A percentile compares a stretch with the other conserved stretches of the same genome.
These are phyloP conservation scores for honey bee (Apis mellifera) DNA, from an alignment of 1,140 invertebrate genomes.

Conservation along the genomic window DNA sequence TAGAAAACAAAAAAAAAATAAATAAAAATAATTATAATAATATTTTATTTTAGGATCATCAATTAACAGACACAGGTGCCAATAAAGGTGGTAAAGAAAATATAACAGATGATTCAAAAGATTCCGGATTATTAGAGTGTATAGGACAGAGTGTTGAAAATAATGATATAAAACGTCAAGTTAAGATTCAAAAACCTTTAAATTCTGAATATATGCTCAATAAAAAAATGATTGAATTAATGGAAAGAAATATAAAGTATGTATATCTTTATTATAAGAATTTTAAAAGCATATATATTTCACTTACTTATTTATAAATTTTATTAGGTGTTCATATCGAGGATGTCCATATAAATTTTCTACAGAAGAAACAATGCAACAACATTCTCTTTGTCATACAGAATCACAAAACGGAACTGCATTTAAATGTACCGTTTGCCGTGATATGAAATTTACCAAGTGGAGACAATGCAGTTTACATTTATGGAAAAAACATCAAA, in stretches of 20 bases:
- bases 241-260: conserved; percentile 72
- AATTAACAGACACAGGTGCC: conserved; percentile 64
- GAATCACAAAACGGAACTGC: conserved; percentile 70
- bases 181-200: conserved; percentile 59
- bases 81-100: conserved; percentile 58
- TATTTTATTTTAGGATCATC: conserved; percentile 68
- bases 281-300: neutral
- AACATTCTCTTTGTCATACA: conserved; percentile 81
- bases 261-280: conserved; percentile 32
- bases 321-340: conserved; percentile 79
- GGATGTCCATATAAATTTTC: conserved; percentile 82
- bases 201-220: conserved; percentile 58
- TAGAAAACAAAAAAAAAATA: neutral
- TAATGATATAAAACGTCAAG: conserved; percentile 54
- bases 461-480: conserved; percentile 86
- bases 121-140: conserved; percentile 39
- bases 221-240: conserved; percentile 69
- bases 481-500: conserved; percentile 86
- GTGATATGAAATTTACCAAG: conserved; percentile 78
- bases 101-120: conserved; percentile 50
- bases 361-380: conserved; percentile 76
- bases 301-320: conserved; percentile 1
- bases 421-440: conserved; percentile 82
- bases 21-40: neutral
- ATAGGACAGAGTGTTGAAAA: conserved; percentile 44